Conservation (phyloP, 1,140 invertebrate species). For the Vanessa atalanta region DNA sequence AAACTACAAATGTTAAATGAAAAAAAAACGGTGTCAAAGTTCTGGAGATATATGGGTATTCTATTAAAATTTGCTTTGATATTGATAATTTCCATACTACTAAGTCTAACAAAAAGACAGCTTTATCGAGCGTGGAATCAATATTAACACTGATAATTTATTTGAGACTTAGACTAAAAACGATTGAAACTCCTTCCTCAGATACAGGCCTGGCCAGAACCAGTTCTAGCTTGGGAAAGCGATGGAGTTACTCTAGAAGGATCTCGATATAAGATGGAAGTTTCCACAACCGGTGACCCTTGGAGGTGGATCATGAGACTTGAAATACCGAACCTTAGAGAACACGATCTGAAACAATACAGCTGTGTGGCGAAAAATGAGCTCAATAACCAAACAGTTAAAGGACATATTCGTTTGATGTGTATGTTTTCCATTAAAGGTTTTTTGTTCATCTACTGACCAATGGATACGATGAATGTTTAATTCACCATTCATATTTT, state of each 20-base stretch:
- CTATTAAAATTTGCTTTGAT: no score
- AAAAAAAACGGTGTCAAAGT: no score
- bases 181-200: constrained; percentile 33
- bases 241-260: constrained; percentile 88
- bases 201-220: constrained; percentile 93
- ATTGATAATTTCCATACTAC: no score
- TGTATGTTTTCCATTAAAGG: constrained; percentile 79
- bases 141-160: no score
- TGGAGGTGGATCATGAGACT: constrained; percentile 86
- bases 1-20: no score
- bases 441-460: background rate
- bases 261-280: constrained; percentile 86
- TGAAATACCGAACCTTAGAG: constrained; percentile 85
- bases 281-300: constrained; percentile 79
- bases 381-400: constrained; percentile 84
- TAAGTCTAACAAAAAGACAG: no score
- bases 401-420: constrained; percentile 87
- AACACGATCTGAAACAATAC: constrained; percentile 87
- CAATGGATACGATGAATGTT: no score
- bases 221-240: constrained; percentile 92
- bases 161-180: no score
- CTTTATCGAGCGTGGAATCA: no score
- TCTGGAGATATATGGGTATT: no score
- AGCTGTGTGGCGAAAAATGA: constrained; percentile 93
- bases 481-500: no score